phyloP scores from a whole-genome alignment of 2,888 invertebrate species.

The Helicoverpa assulta region DNA sequence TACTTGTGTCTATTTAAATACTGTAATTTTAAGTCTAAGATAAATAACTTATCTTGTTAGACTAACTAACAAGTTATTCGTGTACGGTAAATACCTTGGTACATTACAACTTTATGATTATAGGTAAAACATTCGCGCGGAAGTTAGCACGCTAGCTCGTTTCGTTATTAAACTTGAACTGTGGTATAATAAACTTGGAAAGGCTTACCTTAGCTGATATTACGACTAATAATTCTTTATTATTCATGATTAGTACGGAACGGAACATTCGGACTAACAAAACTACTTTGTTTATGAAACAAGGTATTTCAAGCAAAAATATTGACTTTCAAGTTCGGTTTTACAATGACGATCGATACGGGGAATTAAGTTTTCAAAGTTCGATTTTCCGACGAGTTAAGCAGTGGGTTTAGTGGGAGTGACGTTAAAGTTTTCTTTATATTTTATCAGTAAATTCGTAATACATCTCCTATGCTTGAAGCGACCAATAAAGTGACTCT shows the following conservation, averaged over 20 bases:
- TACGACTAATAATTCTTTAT: slow-evolving; percentile 45
- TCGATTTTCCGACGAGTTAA: slow-evolving; percentile 5
- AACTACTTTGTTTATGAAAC: slow-evolving; percentile 21
- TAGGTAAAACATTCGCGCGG: not conserved
- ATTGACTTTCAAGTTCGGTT: slow-evolving; percentile 12
- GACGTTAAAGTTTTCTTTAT: not conserved
- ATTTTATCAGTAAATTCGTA: slow-evolving; percentile 9
- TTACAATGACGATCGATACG: not conserved
- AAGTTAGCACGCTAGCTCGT: slow-evolving; percentile 15
- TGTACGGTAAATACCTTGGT: no score
- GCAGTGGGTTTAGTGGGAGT: not conserved
- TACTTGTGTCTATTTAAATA: slow-evolving; percentile 9
- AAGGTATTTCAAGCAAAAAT: slow-evolving; percentile 1
- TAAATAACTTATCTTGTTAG: not conserved
- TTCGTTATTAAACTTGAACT: slow-evolving; percentile 26
- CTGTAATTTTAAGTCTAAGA: no score
- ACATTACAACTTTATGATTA: not conserved
- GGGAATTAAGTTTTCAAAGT: slow-evolving; percentile 8
- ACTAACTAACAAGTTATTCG: not conserved
- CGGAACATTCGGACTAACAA: slow-evolving; percentile 5
- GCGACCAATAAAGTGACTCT: no score
- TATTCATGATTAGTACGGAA: slow-evolving; percentile 40
- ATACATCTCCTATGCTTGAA: no score
- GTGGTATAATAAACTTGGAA: slow-evolving; percentile 22
- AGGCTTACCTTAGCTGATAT: slow-evolving; percentile 11